Evolutionary conservation across 1,140 invertebrate genomes (phyloP), one percentile per base, ranked within the genome.

Genomic region (Drosophila tropicalis): DNA sequence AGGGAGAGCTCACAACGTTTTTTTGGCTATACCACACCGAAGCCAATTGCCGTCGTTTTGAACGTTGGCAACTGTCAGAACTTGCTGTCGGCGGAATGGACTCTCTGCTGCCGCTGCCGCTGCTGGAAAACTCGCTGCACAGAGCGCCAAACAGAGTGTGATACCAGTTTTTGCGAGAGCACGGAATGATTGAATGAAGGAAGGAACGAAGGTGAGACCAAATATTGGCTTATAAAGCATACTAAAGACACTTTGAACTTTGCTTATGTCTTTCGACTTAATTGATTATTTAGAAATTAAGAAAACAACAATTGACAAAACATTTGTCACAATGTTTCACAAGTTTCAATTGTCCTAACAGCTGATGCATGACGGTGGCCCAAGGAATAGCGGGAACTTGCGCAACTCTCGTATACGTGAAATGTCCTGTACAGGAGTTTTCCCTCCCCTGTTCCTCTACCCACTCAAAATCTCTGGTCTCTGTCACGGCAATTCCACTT

Each of bases 311-410:
- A 39, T 39, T 39, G 36, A 10, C 12, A 39, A 39, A 12, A 9
- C 29, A 17, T 19, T 47, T 17, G 44, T 17, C 15, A 9, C 6
- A 51, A 51, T 51, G 9, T 36, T 36, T 36, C 17, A 12, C 2
- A 51, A 17, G 15, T 15, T 36, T 65, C 22, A 2, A 40, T 3
- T 2, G 40, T 0, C 66, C 15, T 56, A 64, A 76, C 73, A 76
- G 73, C 73, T 76, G 73, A 76, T 76, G 73, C 73, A 73, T 76
- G 76, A 76, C 72, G 51, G 19, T 19, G 9, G 13, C 41, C 44
- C 76, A 64, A 57, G n/a, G 22, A 67, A 76, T 76, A 76, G 63
- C 73, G 73, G 73, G 72, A 76, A 69, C 73, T 76, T 76, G 73
- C 73, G 73, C 73, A 76, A 76, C 60, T 69, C 58, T 69, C 56